Percentiles rank a stretch among this genome's conserved stretches.
Evolutionary conservation across 2,888 invertebrate species (phyloP).

Genomic region (Antitype chi): DNA sequence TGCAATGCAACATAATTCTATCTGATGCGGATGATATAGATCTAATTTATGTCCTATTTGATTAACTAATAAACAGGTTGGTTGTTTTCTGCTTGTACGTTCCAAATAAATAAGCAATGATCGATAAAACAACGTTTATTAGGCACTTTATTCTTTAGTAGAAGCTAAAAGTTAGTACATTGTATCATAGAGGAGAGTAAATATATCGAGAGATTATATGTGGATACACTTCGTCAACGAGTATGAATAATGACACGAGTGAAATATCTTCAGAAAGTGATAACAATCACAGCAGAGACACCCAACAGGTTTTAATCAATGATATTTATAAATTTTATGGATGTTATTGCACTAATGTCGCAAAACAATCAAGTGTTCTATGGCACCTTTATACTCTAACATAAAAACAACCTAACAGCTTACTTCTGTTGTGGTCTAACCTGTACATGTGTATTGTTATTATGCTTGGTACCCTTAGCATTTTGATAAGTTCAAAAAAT

Average conservation of each 20-base stretch:
- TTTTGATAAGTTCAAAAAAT: not conserved
- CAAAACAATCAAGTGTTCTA: constrained; percentile 25
- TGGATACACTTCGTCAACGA: constrained; percentile 44
- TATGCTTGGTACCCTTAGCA: not conserved
- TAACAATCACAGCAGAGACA: constrained; percentile 73
- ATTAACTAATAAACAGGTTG: constrained; percentile 8
- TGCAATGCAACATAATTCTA: not conserved
- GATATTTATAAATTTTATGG: constrained; percentile 42
- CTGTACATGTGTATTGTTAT: constrained; percentile 20
- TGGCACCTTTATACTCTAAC: constrained; percentile 36
- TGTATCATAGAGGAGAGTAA: too few relatives aligned
- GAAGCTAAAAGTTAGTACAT: constrained; percentile 18
- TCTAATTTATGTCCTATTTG: not conserved
- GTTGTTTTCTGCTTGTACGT: constrained; percentile 7
- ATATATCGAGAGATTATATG: too few relatives aligned
- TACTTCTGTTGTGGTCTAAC: constrained; percentile 34
- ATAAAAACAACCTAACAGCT: constrained; percentile 30
- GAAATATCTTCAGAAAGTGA: constrained; percentile 73
- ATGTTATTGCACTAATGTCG: constrained; percentile 62
- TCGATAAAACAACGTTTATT: constrained; percentile 8
- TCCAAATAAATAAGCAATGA: constrained; percentile 14
- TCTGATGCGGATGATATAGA: not conserved
- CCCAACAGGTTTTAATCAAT: constrained; percentile 77
- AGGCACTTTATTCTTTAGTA: not conserved
- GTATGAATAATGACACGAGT: constrained; percentile 74